Evolutionary conservation across 2,113 vertebrate genomes (phyloP).

Genomic region (Cynopterus brachyotis): DNA sequence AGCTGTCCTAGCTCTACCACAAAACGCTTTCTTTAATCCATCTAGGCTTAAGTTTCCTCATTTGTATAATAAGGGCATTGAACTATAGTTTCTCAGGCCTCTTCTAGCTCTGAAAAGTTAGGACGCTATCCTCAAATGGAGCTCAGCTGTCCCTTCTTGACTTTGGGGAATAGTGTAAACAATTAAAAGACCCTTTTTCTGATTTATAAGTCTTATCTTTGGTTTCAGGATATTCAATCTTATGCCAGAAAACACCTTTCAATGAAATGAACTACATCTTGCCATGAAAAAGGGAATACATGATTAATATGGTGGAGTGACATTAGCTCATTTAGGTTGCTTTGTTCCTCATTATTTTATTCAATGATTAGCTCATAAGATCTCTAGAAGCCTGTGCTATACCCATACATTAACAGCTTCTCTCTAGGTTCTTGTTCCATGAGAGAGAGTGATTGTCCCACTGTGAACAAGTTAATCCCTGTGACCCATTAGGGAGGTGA

Average conservation of each 20-base stretch:
- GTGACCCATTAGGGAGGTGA: not conserved
- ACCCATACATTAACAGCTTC: not conserved
- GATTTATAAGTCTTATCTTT: not conserved
- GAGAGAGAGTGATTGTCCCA: not conserved
- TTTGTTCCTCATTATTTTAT: conserved; percentile 33
- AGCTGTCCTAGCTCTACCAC: not conserved
- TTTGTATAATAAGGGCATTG: not conserved
- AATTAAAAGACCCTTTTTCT: not conserved
- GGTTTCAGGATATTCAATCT: not conserved
- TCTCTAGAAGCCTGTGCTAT: not conserved
- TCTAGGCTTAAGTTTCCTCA: not conserved
- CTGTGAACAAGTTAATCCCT: not conserved
- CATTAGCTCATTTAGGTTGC: not conserved
- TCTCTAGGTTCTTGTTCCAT: not conserved
- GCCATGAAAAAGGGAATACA: not conserved
- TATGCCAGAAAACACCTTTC: not conserved
- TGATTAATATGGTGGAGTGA: not conserved
- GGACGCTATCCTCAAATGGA: not conserved
- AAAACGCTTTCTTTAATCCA: not conserved
- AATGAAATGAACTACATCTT: not conserved
- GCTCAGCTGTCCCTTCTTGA: not conserved
- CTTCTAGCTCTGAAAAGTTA: not conserved
- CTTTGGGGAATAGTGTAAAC: not conserved
- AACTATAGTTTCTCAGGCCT: not conserved
- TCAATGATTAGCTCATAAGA: not conserved